A percentile compares a stretch with the other conserved stretches of the same genome.
phyloP scores from a whole-genome alignment of 2,888 invertebrate species.

The Tinea pellionella region DNA sequence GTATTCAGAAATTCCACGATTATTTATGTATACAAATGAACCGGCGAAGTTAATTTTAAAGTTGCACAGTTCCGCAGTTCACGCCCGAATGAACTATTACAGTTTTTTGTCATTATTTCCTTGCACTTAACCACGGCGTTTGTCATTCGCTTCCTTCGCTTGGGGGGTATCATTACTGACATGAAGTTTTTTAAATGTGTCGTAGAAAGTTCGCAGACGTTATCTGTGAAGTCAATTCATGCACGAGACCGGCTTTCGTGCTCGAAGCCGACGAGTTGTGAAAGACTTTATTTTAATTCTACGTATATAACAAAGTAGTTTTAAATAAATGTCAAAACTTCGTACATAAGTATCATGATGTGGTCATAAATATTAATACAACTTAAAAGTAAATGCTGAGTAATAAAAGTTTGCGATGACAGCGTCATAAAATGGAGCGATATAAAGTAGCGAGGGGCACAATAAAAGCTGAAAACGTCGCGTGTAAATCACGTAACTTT shows the following conservation, averaged over 20 bases:
- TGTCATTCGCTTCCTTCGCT: not conserved
- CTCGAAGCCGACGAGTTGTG: no score
- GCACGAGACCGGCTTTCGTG: no score
- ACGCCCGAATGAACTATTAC: conserved; percentile 43
- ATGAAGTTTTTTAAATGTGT: not conserved
- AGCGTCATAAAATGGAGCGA: conserved; percentile 49
- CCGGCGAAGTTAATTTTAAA: conserved; percentile 69
- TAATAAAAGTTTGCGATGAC: conserved; percentile 51
- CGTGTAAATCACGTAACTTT: conserved; percentile 67
- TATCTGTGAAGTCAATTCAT: no score
- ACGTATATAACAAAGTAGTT: no score
- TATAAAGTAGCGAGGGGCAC: conserved; percentile 33
- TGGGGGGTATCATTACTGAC: not conserved
- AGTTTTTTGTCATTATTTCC: conserved; percentile 26
- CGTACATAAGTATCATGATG: not conserved
- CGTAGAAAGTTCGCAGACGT: no score
- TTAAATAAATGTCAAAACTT: no score
- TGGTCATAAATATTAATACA: not conserved
- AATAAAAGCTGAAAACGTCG: conserved; percentile 61
- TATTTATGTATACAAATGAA: conserved; percentile 69
- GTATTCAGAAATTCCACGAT: conserved; percentile 68
- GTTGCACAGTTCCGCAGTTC: conserved; percentile 55
- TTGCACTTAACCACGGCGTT: not conserved
- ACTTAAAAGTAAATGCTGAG: conserved; percentile 41
- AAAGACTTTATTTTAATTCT: no score